Evolutionary conservation across 64 coral and sea anemone genomes (phyloP), one percentile per base, ranked within the genome.

Genomic region (Stichodactyla mertensii): DNA sequence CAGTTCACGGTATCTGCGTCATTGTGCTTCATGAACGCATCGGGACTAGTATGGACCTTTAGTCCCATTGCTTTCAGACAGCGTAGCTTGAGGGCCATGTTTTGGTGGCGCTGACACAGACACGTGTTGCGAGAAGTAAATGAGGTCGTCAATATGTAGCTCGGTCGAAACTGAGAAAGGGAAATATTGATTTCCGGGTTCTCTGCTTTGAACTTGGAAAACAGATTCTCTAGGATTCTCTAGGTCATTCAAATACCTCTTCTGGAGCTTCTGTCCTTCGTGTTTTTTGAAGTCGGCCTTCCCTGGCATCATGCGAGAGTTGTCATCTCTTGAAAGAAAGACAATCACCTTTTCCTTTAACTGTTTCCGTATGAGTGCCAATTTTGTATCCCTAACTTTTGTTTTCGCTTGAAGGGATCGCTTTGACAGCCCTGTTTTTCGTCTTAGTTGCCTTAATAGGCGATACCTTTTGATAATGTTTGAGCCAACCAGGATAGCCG

Each of bases 41-140:
- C 89, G 15, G 84, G 78, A 52, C 66, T 91, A 0, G 24, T 45
- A 3, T 36, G 14, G 20, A 87, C 54, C 6, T 22, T 10, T 15
- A 80, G 52, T 10, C 84, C 89, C 10, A 20, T 67, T 16, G 55
- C 84, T 80, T 86, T 86, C 7, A 91, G 64, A 59, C 57, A 57
- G 52, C 58, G 36, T 9, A 91, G 20, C 85, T 87, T 91, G 19
- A 91, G 59, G 4, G 85, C 69, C 89, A 87, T 87, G 24, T 91
- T 91, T 56, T 91, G 85, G 23, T 91, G 89, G 52, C 31, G 51
- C 52, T 91, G 89, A 19, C 89, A 87, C 18, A 91, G 55, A n/a
- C 89, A 91, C 18, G 89, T 87, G 66, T 51, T 11, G 28, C 77
- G 84, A 16, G 84, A 87, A 23, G 14, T 87, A 66, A 91, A 87